Evolutionary conservation across 2,797 vertebrate species (phyloP).

Genomic region (Heterohyrax brucei): DNA sequence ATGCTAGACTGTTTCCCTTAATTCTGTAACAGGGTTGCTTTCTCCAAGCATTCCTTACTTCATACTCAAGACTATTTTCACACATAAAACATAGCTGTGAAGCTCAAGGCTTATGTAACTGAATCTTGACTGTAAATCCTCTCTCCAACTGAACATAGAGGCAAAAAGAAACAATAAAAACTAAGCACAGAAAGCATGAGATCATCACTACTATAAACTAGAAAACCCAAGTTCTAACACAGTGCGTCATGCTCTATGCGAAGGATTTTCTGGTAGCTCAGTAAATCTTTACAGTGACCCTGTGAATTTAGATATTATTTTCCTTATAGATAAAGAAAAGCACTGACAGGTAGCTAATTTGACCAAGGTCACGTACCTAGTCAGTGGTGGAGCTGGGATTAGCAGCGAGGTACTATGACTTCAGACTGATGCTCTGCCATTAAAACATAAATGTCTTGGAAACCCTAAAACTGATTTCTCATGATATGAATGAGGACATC

Average conservation of each 20-base stretch:
- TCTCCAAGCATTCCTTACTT: background rate
- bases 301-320: background rate
- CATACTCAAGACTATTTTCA: slow-evolving; percentile 1
- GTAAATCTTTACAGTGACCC: slow-evolving; percentile 32
- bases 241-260: background rate
- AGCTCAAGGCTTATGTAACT: background rate
- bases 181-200: background rate
- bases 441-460: slow-evolving; percentile 33
- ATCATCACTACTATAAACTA: background rate
- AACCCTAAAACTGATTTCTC: background rate
- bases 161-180: slow-evolving; percentile 13
- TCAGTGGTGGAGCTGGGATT: background rate
- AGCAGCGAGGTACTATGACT: background rate
- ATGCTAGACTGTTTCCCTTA: background rate
- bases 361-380: background rate
- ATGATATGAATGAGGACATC: background rate
- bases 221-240: background rate
- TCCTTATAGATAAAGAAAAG: background rate
- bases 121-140: background rate
- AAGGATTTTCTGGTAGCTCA: slow-evolving; percentile 17
- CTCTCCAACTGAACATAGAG: background rate
- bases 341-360: background rate
- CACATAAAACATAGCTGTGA: background rate
- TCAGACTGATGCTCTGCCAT: background rate
- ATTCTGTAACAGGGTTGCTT: background rate